phyloP scores from a whole-genome alignment of 2,888 invertebrate species.

The Drosophila bunnanda region DNA sequence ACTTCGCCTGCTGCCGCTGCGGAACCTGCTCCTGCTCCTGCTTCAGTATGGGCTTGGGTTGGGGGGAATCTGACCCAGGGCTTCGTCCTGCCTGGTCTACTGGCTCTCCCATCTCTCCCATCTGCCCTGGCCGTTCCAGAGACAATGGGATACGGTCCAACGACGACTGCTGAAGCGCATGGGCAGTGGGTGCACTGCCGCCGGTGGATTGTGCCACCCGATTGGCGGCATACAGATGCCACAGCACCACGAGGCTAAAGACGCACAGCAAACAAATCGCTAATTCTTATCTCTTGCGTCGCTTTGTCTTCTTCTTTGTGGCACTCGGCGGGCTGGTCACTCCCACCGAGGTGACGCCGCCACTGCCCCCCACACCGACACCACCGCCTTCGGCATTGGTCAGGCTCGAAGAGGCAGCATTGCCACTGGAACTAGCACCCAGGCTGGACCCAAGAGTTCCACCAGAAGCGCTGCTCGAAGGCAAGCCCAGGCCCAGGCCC shows the following conservation, averaged over 20 bases:
- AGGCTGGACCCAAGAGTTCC: not conserved
- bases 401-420: not conserved
- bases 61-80: not conserved
- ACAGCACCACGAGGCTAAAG: slow-evolving; percentile 83
- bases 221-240: slow-evolving; percentile 82
- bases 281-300: slow-evolving; percentile 85
- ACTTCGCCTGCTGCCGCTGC: slow-evolving; percentile 21
- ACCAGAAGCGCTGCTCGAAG: not conserved
- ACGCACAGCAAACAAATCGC: slow-evolving; percentile 85
- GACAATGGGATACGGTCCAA: not conserved
- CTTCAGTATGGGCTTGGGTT: slow-evolving; percentile 4
- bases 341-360: slow-evolving; percentile 28
- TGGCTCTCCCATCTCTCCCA: not conserved
- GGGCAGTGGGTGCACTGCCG: slow-evolving; percentile 17
- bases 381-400: slow-evolving; percentile 1
- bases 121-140: not conserved
- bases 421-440: not conserved
- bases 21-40: slow-evolving; percentile 19
- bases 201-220: slow-evolving; percentile 34
- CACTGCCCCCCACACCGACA: not conserved
- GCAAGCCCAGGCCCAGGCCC: slow-evolving; percentile 9
- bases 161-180: slow-evolving; percentile 25
- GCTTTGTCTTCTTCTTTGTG: slow-evolving; percentile 84
- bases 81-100: slow-evolving; percentile 2
- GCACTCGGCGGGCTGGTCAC: slow-evolving; percentile 68